Percentiles rank a stretch among this genome's conserved stretches.
phyloP scores from a whole-genome alignment of 2,797 vertebrate genomes.

The Microhierax caerulescens region DNA sequence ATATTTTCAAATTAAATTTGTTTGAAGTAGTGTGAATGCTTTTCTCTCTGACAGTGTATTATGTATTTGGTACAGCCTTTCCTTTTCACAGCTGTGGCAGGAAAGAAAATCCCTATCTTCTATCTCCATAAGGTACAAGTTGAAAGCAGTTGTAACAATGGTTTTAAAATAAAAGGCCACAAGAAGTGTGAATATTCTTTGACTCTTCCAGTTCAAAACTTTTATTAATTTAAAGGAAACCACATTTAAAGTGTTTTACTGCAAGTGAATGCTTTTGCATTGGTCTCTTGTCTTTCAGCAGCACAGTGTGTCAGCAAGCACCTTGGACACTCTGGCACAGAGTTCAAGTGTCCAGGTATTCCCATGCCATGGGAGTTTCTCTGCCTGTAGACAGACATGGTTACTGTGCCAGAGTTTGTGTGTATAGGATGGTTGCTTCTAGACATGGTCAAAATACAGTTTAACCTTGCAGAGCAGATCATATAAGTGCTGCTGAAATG shows the following conservation, averaged over 20 bases:
- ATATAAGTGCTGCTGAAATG: not conserved
- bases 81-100: not conserved
- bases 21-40: not conserved
- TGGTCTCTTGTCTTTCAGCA: not conserved
- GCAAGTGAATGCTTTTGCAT: not conserved
- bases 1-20: not conserved
- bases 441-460: not conserved
- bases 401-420: fast-evolving
- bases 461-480: not conserved
- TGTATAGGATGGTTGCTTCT: not conserved
- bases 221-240: not conserved
- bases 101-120: not conserved
- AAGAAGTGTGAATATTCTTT: not conserved
- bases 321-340: fast-evolving
- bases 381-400: not conserved
- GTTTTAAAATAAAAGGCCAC: not conserved
- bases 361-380: not conserved
- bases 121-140: not conserved
- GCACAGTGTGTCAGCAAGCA: not conserved
- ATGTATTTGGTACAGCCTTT: not conserved
- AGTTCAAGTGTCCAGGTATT: not conserved
- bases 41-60: not conserved
- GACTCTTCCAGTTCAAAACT: not conserved
- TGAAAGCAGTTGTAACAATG: not conserved
- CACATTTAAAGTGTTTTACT: not conserved